Base-by-base conservation (phyloP, 2,113 vertebrate species). In the Cololabis saira region DNA sequence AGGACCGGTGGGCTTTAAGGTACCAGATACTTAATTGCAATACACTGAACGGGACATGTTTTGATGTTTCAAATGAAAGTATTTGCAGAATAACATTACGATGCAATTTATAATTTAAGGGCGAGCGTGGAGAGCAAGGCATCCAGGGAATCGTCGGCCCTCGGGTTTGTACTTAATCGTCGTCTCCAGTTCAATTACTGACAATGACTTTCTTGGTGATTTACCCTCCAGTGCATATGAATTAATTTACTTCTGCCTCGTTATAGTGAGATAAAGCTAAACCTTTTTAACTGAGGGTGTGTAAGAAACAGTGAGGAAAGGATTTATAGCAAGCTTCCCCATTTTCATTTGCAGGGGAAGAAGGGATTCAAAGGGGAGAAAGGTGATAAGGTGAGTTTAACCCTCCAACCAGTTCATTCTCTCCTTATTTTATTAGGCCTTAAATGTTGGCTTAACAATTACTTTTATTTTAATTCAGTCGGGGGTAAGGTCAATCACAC, bases 1-100 rank as follows among this genome's bases (percentile, higher is more conserved):
- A 2, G 96, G 95, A 87, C 72, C 83, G 16, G 65, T 82, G 10
- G 95, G 96, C 48, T 78, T 74, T 76, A 95, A 95, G 95, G 96
- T 95, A 81, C 15, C 5, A 22, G 12, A 47, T 49, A 19, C 12
- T 42, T 33, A n/a, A 52, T 5, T 13, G 0, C 27, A 58, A 68
- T 67, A 19, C 13, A 0, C 55, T 52, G 16, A 47, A n/a, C 37
- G 0, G n/a, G n/a, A 59, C 1, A 18, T 42, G 15, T 63, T 47
- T 22, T n/a, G 4, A 45, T 52, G 37, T 54, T 54, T 2, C 11
- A 18, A 44, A 44, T 4, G 1, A 30, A 13, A 30, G 5, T 30
- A 13, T 13, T 16, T 37, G 12, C 4, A 17, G 11, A 42, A 27
- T 47, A 30, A 51, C 15, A 24, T 50, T 50, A 3, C 16, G 15